These are phyloP conservation scores for Parazoanthus atlanticus DNA, from an alignment of 92 coral and sea anemone genomes.

Conservation along the genomic window DNA sequence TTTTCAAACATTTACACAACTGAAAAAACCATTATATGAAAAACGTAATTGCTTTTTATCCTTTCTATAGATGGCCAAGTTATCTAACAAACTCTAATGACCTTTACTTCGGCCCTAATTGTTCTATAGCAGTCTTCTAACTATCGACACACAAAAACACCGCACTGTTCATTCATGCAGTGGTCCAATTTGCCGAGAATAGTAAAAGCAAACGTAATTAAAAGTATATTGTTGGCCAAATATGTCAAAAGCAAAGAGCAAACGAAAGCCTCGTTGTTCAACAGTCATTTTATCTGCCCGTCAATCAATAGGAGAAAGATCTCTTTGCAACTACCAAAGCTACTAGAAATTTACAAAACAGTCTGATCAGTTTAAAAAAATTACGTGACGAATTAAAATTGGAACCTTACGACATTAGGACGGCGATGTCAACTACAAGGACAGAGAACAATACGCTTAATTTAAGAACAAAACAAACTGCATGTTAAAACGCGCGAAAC, in stretches of 20 bases:
- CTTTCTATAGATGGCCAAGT: not conserved
- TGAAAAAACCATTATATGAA: constrained; percentile 8
- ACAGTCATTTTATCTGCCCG: not conserved
- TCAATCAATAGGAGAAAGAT: constrained; percentile 11
- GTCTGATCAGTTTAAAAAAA: not conserved
- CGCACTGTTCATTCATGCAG: not conserved
- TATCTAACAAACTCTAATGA: constrained; percentile 8
- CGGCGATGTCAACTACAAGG: not conserved
- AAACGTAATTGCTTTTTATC: constrained; percentile 4
- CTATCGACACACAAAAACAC: not conserved
- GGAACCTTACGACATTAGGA: not conserved
- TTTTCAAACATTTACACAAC: constrained; percentile 29
- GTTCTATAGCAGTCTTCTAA: not conserved
- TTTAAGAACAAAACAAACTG: too few species aligned
- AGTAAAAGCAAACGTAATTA: not conserved
- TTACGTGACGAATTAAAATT: too few species aligned
- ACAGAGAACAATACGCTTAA: too few species aligned
- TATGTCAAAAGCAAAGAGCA: constrained; percentile 4
- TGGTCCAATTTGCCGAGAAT: not conserved
- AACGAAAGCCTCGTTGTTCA: not conserved
- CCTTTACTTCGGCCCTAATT: constrained; percentile 3
- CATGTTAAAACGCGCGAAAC: not conserved
- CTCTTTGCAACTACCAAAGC: not conserved
- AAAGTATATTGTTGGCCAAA: not conserved
- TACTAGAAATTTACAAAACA: not conserved